Percentiles rank a stretch among this genome's conserved stretches.
Conservation (phyloP, 2,888 invertebrate genomes). For the Julus scandinavius region DNA sequence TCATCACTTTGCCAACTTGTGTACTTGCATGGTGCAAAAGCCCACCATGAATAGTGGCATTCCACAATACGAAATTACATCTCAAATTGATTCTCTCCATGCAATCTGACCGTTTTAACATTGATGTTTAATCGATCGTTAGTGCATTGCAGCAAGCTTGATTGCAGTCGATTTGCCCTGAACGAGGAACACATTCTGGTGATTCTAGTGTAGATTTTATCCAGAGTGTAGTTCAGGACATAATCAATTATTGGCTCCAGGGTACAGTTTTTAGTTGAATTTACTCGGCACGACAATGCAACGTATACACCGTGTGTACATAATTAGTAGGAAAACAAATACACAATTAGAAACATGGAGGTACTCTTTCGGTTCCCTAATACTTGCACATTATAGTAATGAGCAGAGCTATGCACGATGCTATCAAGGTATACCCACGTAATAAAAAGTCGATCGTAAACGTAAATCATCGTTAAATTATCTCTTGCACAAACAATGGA, state of each 20-base stretch:
- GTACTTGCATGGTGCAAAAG: no score
- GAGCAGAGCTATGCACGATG: neutral
- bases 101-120: neutral
- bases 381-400: neutral
- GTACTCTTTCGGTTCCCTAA: neutral
- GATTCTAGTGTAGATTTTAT: no score
- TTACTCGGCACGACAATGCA: neutral
- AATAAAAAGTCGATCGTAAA: conserved; percentile 27
- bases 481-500: conserved; percentile 1
- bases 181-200: neutral
- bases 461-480: conserved; percentile 21
- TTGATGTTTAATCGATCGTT: neutral
- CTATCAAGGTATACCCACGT: neutral
- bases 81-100: neutral
- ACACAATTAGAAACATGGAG: neutral
- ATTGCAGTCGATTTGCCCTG: neutral
- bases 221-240: neutral
- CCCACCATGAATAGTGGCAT: neutral
- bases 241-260: neutral
- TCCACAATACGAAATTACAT: neutral
- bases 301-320: neutral
- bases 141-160: neutral
- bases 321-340: neutral
- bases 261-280: neutral
- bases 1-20: neutral